Percentiles rank a stretch among this genome's conserved stretches.
Evolutionary conservation across 2,888 invertebrate genomes (phyloP).

Genomic region (Bruchidius siliquastri): DNA sequence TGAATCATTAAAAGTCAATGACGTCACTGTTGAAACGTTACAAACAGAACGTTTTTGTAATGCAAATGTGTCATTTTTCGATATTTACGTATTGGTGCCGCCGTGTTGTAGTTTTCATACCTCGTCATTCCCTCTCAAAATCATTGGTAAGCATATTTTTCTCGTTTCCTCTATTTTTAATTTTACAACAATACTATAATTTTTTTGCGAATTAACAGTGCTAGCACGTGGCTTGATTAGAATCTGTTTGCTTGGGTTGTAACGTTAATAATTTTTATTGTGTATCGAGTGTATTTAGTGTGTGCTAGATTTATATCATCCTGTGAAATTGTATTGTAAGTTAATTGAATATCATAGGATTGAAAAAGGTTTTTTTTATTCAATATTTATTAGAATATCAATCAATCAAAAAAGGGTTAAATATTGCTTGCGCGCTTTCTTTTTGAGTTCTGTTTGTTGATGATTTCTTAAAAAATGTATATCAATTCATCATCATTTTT

Average conservation of each 20-base stretch:
- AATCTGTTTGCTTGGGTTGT: conserved; percentile 1
- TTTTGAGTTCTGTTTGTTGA: too few species aligned
- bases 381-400: too few species aligned
- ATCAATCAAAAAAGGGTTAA: too few species aligned
- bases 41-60: not conserved
- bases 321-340: too few species aligned
- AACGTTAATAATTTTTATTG: conserved; percentile 13
- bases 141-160: not conserved
- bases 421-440: too few species aligned
- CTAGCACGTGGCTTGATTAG: not conserved
- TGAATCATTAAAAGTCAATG: not conserved
- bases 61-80: not conserved
- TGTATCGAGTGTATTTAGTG: conserved; percentile 15
- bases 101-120: not conserved
- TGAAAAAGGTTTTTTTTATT: too few species aligned
- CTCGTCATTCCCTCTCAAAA: not conserved
- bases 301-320: not conserved
- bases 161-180: not conserved
- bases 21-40: not conserved
- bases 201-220: not conserved
- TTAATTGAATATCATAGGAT: too few species aligned
- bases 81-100: not conserved
- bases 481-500: too few species aligned
- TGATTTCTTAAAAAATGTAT: too few species aligned
- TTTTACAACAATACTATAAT: not conserved